These are phyloP conservation scores for Cavia porcellus DNA, from an alignment of 2,113 vertebrate species.

Conservation along the genomic window DNA sequence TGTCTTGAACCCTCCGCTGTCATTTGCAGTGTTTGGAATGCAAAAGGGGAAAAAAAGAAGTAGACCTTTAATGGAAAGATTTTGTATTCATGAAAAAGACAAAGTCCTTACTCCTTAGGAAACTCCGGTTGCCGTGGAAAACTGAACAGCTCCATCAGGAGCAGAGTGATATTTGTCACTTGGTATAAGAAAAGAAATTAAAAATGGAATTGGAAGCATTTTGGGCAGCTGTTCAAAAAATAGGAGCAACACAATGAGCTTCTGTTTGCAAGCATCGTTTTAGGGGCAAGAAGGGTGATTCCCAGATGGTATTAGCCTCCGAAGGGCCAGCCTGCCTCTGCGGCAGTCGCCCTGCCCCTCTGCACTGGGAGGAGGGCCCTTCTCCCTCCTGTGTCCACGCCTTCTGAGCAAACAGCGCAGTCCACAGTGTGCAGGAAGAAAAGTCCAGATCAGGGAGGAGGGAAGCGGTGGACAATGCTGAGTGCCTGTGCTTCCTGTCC, in stretches of 20 bases:
- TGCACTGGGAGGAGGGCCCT: neutral
- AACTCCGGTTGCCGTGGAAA: neutral
- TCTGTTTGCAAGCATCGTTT: neutral
- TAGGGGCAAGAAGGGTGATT: neutral
- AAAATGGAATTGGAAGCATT: neutral
- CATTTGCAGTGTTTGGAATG: constrained; percentile 65
- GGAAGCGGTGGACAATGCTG: rapidly evolving
- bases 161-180: neutral
- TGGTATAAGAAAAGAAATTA: neutral
- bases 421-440: neutral
- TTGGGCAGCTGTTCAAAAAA: neutral
- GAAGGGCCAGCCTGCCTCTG: neutral
- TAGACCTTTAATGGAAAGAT: constrained; percentile 68
- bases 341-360: rapidly evolving
- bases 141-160: neutral
- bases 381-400: neutral
- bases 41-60: neutral
- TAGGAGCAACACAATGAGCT: neutral
- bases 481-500: rapidly evolving
- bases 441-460: neutral
- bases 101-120: constrained; percentile 42
- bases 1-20: constrained; percentile 66
- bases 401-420: neutral
- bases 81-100: constrained; percentile 81
- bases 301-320: neutral